phyloP scores from a whole-genome alignment of 1,140 invertebrate genomes.

The Platyscapa corneri region DNA sequence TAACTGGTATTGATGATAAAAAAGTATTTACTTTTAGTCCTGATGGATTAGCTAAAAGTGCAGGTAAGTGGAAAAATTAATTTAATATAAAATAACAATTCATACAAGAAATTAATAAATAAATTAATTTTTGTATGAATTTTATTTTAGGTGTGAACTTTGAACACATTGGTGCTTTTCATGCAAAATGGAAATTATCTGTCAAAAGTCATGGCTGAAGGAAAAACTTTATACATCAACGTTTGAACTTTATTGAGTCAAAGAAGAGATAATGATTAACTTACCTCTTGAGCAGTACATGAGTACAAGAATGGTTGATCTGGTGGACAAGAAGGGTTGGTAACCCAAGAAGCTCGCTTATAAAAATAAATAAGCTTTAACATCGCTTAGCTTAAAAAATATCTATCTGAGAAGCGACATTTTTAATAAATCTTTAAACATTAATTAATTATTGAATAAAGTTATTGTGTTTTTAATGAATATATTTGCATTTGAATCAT shows the following conservation, averaged over 20 bases:
- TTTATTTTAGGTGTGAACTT: constrained; percentile 76
- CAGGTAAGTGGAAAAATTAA: constrained; percentile 65
- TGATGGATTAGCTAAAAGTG: constrained; percentile 76
- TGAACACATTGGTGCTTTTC: constrained; percentile 80
- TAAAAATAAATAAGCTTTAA: background rate
- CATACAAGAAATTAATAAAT: constrained; percentile 32
- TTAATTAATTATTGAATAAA: constrained; percentile 46
- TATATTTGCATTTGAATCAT: background rate
- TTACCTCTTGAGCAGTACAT: constrained; percentile 44
- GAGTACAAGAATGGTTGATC: constrained; percentile 43
- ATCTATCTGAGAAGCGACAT: constrained; percentile 32
- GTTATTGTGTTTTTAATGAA: constrained; percentile 43
- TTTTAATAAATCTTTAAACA: constrained; percentile 35
- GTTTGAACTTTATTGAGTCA: constrained; percentile 29
- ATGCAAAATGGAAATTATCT: constrained; percentile 81
- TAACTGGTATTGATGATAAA: constrained; percentile 73
- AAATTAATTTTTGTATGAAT: constrained; percentile 41
- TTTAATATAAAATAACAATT: background rate
- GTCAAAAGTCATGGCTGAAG: constrained; percentile 80
- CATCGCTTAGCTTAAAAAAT: background rate
- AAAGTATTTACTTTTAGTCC: constrained; percentile 69
- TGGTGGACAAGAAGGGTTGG: constrained; percentile 60
- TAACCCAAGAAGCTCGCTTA: constrained; percentile 57
- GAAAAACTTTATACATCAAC: background rate
- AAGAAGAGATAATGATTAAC: constrained; percentile 44